A percentile compares a stretch with the other conserved stretches of the same genome.
These are phyloP conservation scores for Pseudomugil gertrudae DNA, from an alignment of 2,797 vertebrate genomes.

Conservation along the genomic window DNA sequence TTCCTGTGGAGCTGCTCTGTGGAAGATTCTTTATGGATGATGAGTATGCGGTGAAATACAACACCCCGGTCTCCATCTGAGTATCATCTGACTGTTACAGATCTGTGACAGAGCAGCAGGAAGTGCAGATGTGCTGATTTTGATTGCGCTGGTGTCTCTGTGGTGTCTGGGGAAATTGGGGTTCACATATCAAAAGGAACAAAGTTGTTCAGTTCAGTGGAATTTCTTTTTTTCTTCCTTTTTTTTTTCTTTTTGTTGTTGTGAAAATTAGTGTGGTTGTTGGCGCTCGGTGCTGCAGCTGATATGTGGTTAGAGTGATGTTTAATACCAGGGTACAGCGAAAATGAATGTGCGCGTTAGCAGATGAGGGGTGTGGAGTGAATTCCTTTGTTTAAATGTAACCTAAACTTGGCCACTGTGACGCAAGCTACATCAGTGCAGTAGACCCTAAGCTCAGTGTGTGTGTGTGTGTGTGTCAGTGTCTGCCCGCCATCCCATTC, in stretches of 20 bases:
- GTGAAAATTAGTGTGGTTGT: slow-evolving; percentile 8
- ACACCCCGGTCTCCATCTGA: slow-evolving; percentile 54
- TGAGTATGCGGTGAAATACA: slow-evolving; percentile 63
- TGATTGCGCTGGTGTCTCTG: slow-evolving; percentile 12
- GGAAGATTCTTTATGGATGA: slow-evolving; percentile 68
- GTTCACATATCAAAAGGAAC: slow-evolving; percentile 29
- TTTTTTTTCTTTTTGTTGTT: slow-evolving; percentile 8
- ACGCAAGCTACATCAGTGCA: slow-evolving; percentile 66
- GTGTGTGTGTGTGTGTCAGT: slow-evolving; percentile 35
- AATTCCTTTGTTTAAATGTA: slow-evolving; percentile 78
- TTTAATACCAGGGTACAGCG: slow-evolving; percentile 38
- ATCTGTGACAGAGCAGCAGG: slow-evolving; percentile 35
- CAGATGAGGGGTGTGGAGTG: slow-evolving; percentile 49
- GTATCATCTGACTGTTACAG: slow-evolving; percentile 53
- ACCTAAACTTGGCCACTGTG: slow-evolving; percentile 71
- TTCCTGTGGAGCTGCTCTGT: slow-evolving; percentile 64
- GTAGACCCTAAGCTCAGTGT: slow-evolving; percentile 51
- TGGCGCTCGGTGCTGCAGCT: slow-evolving; percentile 15
- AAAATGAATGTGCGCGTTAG: slow-evolving; percentile 39
- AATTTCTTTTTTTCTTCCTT: slow-evolving; percentile 3
- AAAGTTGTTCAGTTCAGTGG: slow-evolving; percentile 7
- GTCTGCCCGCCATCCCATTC: slow-evolving; percentile 69
- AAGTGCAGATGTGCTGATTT: slow-evolving; percentile 36
- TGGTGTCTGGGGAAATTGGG: slow-evolving; percentile 20
- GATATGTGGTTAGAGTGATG: slow-evolving; percentile 14